Percentiles rank a stretch among this genome's conserved stretches.
phyloP scores from a whole-genome alignment of 2,113 vertebrate genomes.

The Syngnathus scovelli region DNA sequence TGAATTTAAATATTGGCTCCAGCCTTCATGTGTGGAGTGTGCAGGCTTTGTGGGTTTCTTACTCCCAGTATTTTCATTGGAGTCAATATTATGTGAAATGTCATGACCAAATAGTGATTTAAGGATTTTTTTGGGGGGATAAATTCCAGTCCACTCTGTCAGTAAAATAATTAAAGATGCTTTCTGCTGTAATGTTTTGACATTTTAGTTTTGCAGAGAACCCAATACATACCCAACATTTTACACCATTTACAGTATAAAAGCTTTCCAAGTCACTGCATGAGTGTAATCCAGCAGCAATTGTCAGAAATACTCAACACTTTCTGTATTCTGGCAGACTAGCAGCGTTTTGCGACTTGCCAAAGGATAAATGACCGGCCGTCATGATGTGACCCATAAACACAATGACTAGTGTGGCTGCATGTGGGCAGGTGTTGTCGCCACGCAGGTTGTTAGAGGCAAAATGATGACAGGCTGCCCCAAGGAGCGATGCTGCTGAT shows the following conservation, averaged over 20 bases:
- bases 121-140: too few species aligned
- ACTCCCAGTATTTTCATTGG: too few species aligned
- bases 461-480: conserved; percentile 25
- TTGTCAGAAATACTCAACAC: not conserved
- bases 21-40: too few species aligned
- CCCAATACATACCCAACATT: not conserved
- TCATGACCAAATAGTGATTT: not conserved
- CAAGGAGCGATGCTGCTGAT: conserved; percentile 31
- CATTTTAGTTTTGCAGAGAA: conserved; percentile 7
- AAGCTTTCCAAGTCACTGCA: not conserved
- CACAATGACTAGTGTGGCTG: conserved; percentile 10
- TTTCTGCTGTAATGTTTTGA: conserved; percentile 4
- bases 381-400: conserved; percentile 37
- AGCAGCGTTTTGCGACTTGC: not conserved
- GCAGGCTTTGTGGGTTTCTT: too few species aligned
- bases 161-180: not conserved
- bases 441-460: conserved; percentile 51
- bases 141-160: not conserved
- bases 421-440: conserved; percentile 43
- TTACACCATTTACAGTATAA: not conserved
- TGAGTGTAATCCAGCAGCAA: not conserved
- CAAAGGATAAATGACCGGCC: conserved; percentile 16
- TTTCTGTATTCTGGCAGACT: not conserved
- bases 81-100: too few species aligned
- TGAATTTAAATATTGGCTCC: too few species aligned